phyloP scores from a whole-genome alignment of 2,113 vertebrate genomes.

The Plecotus auritus region DNA sequence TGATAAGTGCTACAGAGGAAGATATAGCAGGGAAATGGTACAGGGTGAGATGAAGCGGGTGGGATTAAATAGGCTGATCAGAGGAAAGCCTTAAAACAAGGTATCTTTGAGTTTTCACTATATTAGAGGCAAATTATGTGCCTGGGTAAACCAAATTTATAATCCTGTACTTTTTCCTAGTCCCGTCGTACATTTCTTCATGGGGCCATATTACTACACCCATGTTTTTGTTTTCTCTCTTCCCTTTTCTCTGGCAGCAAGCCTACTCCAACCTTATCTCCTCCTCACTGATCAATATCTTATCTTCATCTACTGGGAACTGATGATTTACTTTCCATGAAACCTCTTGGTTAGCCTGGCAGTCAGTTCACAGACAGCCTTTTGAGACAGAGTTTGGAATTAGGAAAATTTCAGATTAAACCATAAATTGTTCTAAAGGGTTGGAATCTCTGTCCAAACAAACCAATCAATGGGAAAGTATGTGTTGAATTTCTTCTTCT shows the following conservation, averaged over 20 bases:
- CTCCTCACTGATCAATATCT: background rate
- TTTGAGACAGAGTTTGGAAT: conserved; percentile 2
- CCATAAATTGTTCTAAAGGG: background rate
- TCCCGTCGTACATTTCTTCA: background rate
- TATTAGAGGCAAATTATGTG: background rate
- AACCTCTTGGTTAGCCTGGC: background rate
- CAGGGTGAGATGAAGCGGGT: background rate
- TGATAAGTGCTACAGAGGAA: background rate
- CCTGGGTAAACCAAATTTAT: background rate
- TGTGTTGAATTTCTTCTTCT: background rate
- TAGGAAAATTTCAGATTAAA: background rate
- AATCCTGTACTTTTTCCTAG: background rate
- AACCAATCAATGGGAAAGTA: background rate
- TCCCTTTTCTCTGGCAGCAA: background rate
- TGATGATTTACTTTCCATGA: background rate
- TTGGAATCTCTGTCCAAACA: background rate
- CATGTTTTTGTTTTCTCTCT: background rate
- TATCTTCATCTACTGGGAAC: conserved; percentile 14
- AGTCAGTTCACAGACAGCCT: conserved; percentile 1
- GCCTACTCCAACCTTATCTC: background rate
- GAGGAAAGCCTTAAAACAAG: background rate
- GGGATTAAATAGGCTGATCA: background rate
- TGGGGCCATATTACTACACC: background rate
- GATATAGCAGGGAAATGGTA: background rate
- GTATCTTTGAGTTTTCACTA: background rate